Base-by-base conservation (phyloP, 2,797 vertebrate species). In the Hapalemur alaotrensis region DNA sequence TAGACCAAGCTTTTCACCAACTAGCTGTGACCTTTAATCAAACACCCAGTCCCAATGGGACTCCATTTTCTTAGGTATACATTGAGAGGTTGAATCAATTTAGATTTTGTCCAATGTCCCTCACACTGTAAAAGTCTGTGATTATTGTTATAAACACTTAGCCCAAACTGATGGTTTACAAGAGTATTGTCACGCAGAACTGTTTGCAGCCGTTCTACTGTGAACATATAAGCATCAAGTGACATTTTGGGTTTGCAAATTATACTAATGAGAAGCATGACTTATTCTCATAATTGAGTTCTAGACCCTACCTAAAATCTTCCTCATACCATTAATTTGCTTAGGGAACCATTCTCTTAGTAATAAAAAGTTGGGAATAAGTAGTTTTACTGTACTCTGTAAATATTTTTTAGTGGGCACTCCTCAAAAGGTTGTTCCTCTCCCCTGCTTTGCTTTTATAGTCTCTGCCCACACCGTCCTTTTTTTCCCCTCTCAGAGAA, bases 231-330 rank as follows among this genome's bases (percentile, higher is more conserved):
- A 59, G 32, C 48, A 89, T 70, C 23, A 12, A 35, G 35, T 43
- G 41, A 95, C 30, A n/a, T 70, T 89, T 78, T 61, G 76, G 69
- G 22, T 69, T 91, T 94, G 30, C 32, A 91, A 80, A 82, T 57
- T 46, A 23, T 70, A n/a, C 86, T 95, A 91, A 92, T 89, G 79
- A 91, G 63, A 95, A 95, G 70, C 61, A 83, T 89, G 92, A 85
- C 78, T 96, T 89, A 85, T 41, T 91, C 75, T 94, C 73, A 76
- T 91, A 96, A 96, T 79, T 76, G 91, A 93, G 22, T 70, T 95
- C 89, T 93, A 50, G 41, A 57, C 59, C 59, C 65, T 89, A 72
- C 91, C 70, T 93, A 70, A 50, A 92, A 81, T 86, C 25, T 78
- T 91, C 63, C 86, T 89, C 87, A 63, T 61, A n/a, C 69, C 78